Percentiles rank a stretch among this genome's conserved stretches.
phyloP scores from a whole-genome alignment of 2,797 vertebrate genomes.

The Tragelaphus eurycerus region DNA sequence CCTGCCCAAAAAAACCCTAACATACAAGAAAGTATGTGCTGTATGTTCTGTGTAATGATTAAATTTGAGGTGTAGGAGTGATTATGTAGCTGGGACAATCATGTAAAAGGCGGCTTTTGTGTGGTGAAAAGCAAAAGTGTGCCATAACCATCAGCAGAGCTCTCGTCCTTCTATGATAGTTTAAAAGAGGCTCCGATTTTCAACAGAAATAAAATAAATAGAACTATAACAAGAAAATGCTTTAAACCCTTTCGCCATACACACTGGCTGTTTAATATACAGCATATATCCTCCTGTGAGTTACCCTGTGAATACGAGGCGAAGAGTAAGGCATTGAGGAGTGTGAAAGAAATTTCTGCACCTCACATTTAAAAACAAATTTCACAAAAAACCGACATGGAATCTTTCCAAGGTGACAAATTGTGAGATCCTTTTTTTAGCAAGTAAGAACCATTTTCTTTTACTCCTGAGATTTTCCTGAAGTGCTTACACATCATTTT shows the following conservation, averaged over 20 bases:
- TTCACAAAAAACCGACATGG: conserved; percentile 56
- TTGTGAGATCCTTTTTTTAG: conserved; percentile 54
- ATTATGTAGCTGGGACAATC: not conserved
- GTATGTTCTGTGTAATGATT: not conserved
- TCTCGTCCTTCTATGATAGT: not conserved
- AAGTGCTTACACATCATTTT: conserved; percentile 66
- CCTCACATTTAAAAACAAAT: conserved; percentile 53
- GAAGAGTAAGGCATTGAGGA: not conserved
- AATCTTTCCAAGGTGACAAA: conserved; percentile 72
- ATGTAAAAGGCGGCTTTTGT: not conserved
- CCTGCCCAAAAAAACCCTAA: not conserved
- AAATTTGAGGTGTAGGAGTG: no score
- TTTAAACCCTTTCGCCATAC: not conserved
- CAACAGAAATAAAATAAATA: not conserved
- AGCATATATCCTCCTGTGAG: not conserved
- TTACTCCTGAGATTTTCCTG: conserved; percentile 55
- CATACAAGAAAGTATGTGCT: not conserved
- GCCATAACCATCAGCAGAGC: not conserved
- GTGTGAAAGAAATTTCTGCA: conserved; percentile 34
- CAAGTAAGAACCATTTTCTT: conserved; percentile 56
- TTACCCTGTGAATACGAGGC: not conserved
- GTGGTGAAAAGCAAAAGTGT: not conserved
- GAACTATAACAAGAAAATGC: not conserved
- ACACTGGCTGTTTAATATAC: not conserved
- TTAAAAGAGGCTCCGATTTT: not conserved